These are phyloP conservation scores for Phaethon lepturus DNA, from an alignment of 2,113 vertebrate species.

Conservation along the genomic window DNA sequence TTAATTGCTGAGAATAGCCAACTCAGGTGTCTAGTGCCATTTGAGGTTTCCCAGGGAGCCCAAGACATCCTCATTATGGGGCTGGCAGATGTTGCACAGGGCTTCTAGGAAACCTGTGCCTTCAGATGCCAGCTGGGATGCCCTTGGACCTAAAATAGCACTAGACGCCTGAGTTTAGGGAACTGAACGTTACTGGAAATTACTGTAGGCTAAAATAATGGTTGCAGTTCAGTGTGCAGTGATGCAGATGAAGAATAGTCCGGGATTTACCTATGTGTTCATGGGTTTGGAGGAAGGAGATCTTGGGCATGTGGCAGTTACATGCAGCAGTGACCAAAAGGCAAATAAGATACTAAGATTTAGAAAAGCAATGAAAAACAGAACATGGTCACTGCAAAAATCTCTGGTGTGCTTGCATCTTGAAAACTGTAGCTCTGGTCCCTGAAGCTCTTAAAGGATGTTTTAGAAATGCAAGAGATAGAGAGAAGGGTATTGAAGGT, in stretches of 20 bases:
- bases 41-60: background rate
- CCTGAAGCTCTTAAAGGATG: background rate
- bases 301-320: background rate
- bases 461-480: background rate
- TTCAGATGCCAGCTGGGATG: background rate
- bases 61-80: background rate
- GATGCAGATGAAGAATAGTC: background rate
- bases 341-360: too few species aligned
- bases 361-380: background rate
- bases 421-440: background rate
- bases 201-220: background rate
- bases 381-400: background rate
- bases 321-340: background rate
- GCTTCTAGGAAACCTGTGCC: background rate
- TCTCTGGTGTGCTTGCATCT: background rate
- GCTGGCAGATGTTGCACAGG: background rate
- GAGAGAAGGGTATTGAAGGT: background rate
- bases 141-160: background rate
- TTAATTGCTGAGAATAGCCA: fast-evolving
- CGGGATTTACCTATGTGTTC: fast-evolving
- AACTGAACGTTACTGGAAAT: background rate
- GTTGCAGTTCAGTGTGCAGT: background rate
- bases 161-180: background rate
- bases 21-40: background rate
- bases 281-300: background rate